These are phyloP conservation scores for Neolamprologus longior DNA, from an alignment of 2,113 vertebrate species.

Conservation along the genomic window DNA sequence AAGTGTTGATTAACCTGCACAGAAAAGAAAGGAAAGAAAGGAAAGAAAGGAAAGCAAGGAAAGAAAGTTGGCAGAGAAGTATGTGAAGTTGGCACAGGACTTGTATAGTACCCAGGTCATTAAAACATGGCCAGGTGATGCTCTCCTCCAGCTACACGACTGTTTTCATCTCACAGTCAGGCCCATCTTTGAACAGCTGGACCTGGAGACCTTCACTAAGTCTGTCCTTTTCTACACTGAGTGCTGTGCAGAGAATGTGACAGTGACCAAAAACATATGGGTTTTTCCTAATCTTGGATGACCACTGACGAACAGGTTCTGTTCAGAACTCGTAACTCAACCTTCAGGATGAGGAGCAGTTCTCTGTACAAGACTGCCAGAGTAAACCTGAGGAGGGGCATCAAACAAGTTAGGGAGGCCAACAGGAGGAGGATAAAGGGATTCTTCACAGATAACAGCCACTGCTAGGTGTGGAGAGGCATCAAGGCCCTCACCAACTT, in stretches of 20 bases:
- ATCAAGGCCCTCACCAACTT: background rate
- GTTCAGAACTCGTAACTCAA: background rate
- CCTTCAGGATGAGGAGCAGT: background rate
- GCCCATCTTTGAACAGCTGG: background rate
- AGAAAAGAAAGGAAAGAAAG: background rate
- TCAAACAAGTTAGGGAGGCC: background rate
- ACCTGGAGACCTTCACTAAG: background rate
- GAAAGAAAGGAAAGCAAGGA: background rate
- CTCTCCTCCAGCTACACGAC: rapidly evolving
- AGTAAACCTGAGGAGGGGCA: background rate
- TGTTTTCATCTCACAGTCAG: background rate
- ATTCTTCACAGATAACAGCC: background rate
- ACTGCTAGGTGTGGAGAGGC: background rate
- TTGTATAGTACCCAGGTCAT: background rate
- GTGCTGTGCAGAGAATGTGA: background rate
- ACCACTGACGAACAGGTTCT: background rate
- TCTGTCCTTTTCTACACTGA: background rate
- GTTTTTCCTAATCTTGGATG: background rate
- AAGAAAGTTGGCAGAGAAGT: background rate
- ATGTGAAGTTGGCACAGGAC: background rate
- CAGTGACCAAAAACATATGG: background rate
- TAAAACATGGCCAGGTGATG: background rate
- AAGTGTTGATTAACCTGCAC: background rate
- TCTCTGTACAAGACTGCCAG: background rate
- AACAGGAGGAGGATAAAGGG: background rate